Conservation (phyloP, 2,888 invertebrate genomes). For the Leptopilina drosophilae region DNA sequence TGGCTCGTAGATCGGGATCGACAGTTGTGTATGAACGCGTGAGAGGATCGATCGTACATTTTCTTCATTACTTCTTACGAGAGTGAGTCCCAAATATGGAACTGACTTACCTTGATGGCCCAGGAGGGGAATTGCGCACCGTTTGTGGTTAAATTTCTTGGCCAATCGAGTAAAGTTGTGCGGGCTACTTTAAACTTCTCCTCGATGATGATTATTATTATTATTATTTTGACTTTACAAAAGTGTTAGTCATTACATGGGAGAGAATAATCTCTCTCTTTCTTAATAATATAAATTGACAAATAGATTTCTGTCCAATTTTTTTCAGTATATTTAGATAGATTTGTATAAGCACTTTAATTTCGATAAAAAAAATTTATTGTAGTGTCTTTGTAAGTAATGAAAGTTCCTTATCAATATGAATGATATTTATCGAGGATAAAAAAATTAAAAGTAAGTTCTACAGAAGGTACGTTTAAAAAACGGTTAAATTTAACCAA, state of each 20-base stretch:
- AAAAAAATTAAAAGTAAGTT: too few species aligned
- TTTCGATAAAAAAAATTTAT: too few species aligned
- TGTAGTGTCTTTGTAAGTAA: too few species aligned
- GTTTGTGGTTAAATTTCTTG: conserved; percentile 34
- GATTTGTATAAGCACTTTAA: too few species aligned
- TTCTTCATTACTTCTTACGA: conserved; percentile 19
- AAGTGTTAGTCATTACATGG: not conserved
- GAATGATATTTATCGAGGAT: too few species aligned
- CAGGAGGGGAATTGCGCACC: conserved; percentile 13
- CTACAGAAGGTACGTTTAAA: not conserved
- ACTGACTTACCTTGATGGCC: conserved; percentile 36
- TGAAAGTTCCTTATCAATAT: too few species aligned
- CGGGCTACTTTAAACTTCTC: conserved; percentile 9
- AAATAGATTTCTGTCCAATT: too few species aligned
- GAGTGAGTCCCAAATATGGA: conserved; percentile 21
- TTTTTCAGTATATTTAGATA: too few species aligned
- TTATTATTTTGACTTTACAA: conserved; percentile 7
- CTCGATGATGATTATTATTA: not conserved
- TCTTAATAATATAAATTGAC: too few species aligned
- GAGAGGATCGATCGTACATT: conserved; percentile 27
- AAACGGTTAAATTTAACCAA: too few species aligned
- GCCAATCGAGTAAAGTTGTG: conserved; percentile 8
- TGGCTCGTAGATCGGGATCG: conserved; percentile 6
- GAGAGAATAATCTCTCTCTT: not conserved
- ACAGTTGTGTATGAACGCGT: not conserved